Conservation (phyloP, 1,140 invertebrate genomes). For the Penaeus vannamei region DNA sequence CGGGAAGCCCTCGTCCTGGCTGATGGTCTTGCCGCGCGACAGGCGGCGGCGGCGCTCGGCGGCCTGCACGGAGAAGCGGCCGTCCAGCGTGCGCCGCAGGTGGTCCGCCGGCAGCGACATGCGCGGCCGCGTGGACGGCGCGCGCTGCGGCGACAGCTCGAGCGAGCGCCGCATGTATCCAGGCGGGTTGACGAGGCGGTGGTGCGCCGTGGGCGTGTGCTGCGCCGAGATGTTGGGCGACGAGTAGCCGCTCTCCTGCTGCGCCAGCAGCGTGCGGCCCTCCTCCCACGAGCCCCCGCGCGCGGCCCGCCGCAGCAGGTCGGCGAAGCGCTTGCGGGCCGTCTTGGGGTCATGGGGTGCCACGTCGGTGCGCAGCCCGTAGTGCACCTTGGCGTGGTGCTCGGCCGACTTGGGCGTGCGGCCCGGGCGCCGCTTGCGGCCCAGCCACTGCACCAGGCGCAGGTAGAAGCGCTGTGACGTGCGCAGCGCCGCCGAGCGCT, state of each 20-base stretch:
- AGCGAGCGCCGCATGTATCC: constrained; percentile 61
- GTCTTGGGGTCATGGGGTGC: constrained; percentile 57
- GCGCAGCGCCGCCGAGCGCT: constrained; percentile 47
- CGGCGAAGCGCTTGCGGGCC: constrained; percentile 60
- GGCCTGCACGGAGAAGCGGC: constrained; percentile 64
- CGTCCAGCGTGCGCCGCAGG: constrained; percentile 62
- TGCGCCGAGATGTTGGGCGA: constrained; percentile 66
- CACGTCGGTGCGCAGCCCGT: constrained; percentile 58
- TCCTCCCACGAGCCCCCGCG: constrained; percentile 66
- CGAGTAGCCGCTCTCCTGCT: constrained; percentile 67
- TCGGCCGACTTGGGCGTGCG: constrained; percentile 57
- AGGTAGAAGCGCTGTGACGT: constrained; percentile 61
- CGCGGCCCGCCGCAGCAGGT: constrained; percentile 59
- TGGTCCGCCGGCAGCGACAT: constrained; percentile 66
- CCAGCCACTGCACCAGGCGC: constrained; percentile 64
- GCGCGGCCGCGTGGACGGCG: constrained; percentile 55
- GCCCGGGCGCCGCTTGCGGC: constrained; percentile 57
- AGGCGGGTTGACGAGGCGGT: constrained; percentile 62
- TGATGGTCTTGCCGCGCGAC: constrained; percentile 64
- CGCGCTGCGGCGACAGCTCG: constrained; percentile 62
- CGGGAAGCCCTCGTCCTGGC: constrained; percentile 65
- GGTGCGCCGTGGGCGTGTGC: constrained; percentile 66
- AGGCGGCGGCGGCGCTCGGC: constrained; percentile 60
- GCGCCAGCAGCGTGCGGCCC: constrained; percentile 61
- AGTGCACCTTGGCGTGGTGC: constrained; percentile 61